Conservation (phyloP, 2,113 vertebrate species). For the Sceloporus tristichus region DNA sequence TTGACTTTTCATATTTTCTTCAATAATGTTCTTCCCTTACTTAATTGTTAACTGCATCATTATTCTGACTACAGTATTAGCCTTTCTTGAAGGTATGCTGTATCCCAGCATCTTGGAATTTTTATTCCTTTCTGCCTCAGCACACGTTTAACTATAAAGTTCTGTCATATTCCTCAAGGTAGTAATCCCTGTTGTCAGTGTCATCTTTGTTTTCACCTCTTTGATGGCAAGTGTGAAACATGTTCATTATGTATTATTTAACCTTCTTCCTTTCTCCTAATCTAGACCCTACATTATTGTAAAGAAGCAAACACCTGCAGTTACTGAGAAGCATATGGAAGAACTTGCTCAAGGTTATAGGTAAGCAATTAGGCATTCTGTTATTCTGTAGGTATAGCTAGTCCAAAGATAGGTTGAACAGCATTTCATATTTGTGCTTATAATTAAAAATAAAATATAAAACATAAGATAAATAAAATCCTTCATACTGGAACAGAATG, state of each 20-base stretch:
- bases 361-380: constrained; percentile 66
- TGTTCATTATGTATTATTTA: constrained; percentile 12
- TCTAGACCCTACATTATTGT: constrained; percentile 96
- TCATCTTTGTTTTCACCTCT: neutral
- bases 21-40: neutral
- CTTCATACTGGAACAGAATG: neutral
- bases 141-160: neutral
- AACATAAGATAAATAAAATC: too few species aligned
- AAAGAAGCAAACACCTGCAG: constrained; percentile 92
- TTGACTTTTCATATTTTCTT: neutral
- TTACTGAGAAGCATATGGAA: constrained; percentile 96
- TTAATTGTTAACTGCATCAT: neutral
- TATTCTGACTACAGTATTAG: neutral
- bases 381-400: neutral
- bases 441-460: neutral
- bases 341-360: constrained; percentile 98
- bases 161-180: neutral
- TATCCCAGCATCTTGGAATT: neutral
- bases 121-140: neutral
- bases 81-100: neutral
- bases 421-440: neutral
- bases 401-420: neutral
- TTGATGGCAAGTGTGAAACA: neutral
- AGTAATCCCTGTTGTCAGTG: neutral
- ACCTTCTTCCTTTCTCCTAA: constrained; percentile 6